These are phyloP conservation scores for Phyllostomus hastatus DNA, from an alignment of 2,113 vertebrate genomes.

Conservation along the genomic window DNA sequence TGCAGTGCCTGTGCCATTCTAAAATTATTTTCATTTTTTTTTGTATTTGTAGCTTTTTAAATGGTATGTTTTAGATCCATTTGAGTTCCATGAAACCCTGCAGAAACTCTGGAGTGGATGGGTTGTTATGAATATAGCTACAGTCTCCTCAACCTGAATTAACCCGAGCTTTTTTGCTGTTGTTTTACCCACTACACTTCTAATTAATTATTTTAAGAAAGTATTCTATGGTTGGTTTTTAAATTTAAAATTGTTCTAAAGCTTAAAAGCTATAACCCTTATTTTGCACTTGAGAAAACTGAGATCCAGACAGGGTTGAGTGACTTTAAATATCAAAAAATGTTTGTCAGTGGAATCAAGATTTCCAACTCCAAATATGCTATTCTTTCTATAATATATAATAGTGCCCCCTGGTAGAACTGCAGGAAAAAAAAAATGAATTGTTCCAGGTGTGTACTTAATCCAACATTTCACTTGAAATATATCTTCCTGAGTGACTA, in stretches of 20 bases:
- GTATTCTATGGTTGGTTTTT: neutral
- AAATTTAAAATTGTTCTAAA: neutral
- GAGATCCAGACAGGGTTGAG: neutral
- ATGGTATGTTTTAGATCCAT: neutral
- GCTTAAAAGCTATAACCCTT: neutral
- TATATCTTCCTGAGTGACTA: neutral
- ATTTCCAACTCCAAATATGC: neutral
- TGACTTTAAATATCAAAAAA: slow-evolving; percentile 11
- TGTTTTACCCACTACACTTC: neutral
- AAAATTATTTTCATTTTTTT: slow-evolving; percentile 31
- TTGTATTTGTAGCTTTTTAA: neutral
- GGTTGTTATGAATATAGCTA: neutral
- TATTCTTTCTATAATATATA: neutral
- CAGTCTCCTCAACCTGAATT: neutral
- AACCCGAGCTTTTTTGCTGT: neutral
- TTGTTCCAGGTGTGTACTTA: neutral
- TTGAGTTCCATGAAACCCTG: neutral
- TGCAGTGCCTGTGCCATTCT: neutral
- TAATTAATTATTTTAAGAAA: slow-evolving; percentile 21
- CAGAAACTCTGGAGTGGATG: neutral
- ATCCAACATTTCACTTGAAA: slow-evolving; percentile 19
- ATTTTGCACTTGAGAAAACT: neutral
- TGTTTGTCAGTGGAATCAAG: neutral
- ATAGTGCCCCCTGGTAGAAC: slow-evolving; percentile 19
- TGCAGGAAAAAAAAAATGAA: neutral